Base-by-base conservation (phyloP, 2,113 vertebrate genomes). In the Barnardius zonarius region DNA sequence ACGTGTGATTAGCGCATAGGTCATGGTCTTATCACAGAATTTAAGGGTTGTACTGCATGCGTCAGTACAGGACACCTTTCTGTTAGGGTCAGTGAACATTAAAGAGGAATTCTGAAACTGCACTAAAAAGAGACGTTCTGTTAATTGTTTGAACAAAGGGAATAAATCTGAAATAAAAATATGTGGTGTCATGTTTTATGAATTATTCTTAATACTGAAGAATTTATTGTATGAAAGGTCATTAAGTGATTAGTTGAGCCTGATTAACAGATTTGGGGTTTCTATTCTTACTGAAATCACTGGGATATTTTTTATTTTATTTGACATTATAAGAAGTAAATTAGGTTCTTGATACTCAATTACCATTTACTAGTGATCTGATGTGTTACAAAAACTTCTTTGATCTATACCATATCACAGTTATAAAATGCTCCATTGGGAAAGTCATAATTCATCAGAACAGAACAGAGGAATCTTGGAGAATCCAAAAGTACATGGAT, bases 41-140 rank as follows among this genome's bases (percentile, higher is more conserved):
- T 2, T 90, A 27, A 79, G 10, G 2, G 6, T 39, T 51, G 6
- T 8, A 43, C 14, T 15, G 6, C 4, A 1, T 68, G 6, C 3
- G 1, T 72, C 6, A 54, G 39, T 18, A 82, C 11, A 59, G 9
- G n/a, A 43, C 33, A 24, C 3, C 1, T 51, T 91, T 88, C n/a
- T 75, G 3, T 87, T 69, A 7, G 2, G 7, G 23, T 68, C 35
- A 31, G 12, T 75, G 33, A 69, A 73, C 7, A 68, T 55, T 39
- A 7, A 63, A 57, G 8, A 68, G 5, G 7, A 31, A 43, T 87
- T 72, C 17, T 61, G 39, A 84, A 1, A 27, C 8, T 79, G 6
- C 20, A 75, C 20, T 61, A 24, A 49, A 67, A 79, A 12, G 1
- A 2, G n/a, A 70, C 52, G 28, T 49, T 75, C 30, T 30, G 19